These are phyloP conservation scores for Novumbra hubbsi DNA, from an alignment of 2,797 vertebrate genomes.

Conservation along the genomic window DNA sequence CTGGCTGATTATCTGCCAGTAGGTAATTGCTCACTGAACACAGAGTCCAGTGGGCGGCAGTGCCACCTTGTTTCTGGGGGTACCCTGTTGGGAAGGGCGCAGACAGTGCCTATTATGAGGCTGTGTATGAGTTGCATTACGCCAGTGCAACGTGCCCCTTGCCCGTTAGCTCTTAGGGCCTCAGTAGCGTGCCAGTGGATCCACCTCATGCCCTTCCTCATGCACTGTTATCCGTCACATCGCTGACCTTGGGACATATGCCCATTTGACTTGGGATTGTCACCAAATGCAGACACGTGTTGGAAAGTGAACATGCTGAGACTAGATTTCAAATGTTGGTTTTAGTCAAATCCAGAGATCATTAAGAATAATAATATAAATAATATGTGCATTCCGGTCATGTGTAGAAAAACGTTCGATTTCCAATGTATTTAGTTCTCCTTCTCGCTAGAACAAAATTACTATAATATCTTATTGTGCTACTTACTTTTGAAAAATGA, in stretches of 20 bases:
- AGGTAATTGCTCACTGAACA: slow-evolving; percentile 67
- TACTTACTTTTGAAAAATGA: neutral
- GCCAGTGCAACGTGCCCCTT: slow-evolving; percentile 22
- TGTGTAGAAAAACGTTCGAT: neutral
- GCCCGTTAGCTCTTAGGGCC: slow-evolving; percentile 55
- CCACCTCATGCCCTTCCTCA: slow-evolving; percentile 52
- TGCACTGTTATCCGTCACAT: slow-evolving; percentile 58
- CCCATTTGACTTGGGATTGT: slow-evolving; percentile 22
- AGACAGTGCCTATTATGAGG: slow-evolving; percentile 58
- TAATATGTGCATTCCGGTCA: neutral
- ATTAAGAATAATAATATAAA: neutral
- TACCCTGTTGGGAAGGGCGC: slow-evolving; percentile 72
- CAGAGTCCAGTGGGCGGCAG: slow-evolving; percentile 43
- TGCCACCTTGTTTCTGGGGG: slow-evolving; percentile 62
- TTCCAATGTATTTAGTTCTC: slow-evolving; percentile 19
- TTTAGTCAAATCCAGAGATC: neutral
- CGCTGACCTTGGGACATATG: slow-evolving; percentile 32
- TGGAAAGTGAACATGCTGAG: neutral
- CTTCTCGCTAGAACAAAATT: neutral
- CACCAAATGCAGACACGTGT: neutral
- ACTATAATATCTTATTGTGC: neutral
- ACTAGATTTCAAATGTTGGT: neutral
- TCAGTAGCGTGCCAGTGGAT: slow-evolving; percentile 50
- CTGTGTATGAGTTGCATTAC: slow-evolving; percentile 68
- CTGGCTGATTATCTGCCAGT: slow-evolving; percentile 53